Percentiles rank a stretch among this genome's conserved stretches.
Conservation (phyloP, 2,888 invertebrate genomes). For the Drosophila lacicola region DNA sequence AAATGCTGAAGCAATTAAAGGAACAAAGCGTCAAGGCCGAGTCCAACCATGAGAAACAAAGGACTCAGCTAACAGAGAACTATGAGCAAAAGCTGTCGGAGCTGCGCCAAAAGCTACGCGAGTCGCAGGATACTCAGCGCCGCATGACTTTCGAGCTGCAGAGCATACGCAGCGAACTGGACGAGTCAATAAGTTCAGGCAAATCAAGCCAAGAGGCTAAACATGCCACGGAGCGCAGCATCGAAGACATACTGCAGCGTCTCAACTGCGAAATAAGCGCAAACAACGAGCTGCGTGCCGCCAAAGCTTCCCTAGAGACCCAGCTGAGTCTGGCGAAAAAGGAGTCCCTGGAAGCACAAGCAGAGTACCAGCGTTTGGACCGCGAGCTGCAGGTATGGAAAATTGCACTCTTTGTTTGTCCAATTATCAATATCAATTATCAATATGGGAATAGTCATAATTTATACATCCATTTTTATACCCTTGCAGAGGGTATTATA, state of each 20-base stretch:
- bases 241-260: constrained; percentile 81
- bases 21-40: constrained; percentile 81
- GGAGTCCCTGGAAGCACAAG: constrained; percentile 70
- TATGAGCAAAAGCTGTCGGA: constrained; percentile 85
- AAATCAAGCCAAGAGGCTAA: constrained; percentile 83
- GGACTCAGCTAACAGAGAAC: constrained; percentile 83
- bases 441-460: too few relatives aligned
- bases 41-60: constrained; percentile 83
- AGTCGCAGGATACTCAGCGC: constrained; percentile 85
- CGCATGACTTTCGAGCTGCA: constrained; percentile 83
- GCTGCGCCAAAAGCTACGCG: constrained; percentile 84
- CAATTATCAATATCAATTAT: too few relatives aligned
- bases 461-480: too few relatives aligned
- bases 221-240: constrained; percentile 79
- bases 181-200: constrained; percentile 79
- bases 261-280: constrained; percentile 82
- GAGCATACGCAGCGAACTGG: constrained; percentile 82
- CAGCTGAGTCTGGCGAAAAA: constrained; percentile 82
- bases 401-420: too few relatives aligned
- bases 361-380: constrained; percentile 79
- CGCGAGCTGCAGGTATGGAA: constrained; percentile 77
- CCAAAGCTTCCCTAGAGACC: constrained; percentile 72
- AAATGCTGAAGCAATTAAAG: constrained; percentile 83
- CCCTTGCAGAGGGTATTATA: too few relatives aligned
- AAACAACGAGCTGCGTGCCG: constrained; percentile 80